These are phyloP conservation scores for Trematocara nigrifrons DNA, from an alignment of 2,113 vertebrate species.

Conservation along the genomic window DNA sequence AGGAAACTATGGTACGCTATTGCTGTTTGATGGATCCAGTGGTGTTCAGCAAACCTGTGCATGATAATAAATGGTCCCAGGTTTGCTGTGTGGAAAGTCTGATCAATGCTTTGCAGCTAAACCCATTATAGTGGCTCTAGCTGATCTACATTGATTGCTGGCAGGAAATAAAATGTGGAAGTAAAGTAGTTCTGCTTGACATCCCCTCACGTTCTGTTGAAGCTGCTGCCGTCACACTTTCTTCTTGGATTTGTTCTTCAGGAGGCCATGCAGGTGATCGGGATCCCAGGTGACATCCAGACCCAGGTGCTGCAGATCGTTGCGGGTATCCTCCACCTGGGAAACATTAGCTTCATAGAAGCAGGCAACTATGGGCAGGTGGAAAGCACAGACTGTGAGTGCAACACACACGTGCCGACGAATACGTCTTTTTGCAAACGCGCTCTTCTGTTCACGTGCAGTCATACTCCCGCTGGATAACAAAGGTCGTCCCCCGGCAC, in stretches of 20 bases:
- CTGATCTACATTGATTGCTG: background rate
- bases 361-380: slow-evolving; percentile 90
- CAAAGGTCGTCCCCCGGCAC: background rate
- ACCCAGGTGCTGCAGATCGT: slow-evolving; percentile 86
- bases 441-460: background rate
- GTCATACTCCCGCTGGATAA: background rate
- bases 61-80: background rate
- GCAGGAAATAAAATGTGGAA: background rate
- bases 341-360: slow-evolving; percentile 90
- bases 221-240: background rate
- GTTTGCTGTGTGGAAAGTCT: background rate
- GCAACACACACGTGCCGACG: background rate
- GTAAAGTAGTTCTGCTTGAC: background rate
- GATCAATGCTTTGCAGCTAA: background rate
- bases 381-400: slow-evolving; percentile 90
- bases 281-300: slow-evolving; percentile 79
- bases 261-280: slow-evolving; percentile 94
- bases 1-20: slow-evolving; percentile 83
- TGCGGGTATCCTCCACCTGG: slow-evolving; percentile 89
- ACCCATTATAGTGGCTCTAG: background rate
- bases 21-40: background rate
- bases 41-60: background rate
- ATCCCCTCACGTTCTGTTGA: background rate
- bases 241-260: slow-evolving; percentile 33
- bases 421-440: background rate